Base-by-base conservation (phyloP, 2,113 vertebrate species). In the Coregonus clupeaformis region DNA sequence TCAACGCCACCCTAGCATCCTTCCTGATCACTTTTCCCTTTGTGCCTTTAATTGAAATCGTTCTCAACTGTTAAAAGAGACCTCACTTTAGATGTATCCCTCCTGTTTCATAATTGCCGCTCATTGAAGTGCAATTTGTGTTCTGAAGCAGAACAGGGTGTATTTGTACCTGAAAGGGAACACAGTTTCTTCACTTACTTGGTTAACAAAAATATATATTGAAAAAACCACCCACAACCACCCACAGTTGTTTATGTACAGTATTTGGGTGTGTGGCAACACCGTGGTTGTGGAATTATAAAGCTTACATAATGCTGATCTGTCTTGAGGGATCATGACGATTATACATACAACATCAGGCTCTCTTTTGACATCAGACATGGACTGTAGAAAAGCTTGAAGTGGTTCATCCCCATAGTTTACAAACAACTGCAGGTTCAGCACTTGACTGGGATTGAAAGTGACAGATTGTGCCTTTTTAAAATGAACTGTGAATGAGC, bases 1-100 rank as follows among this genome's bases (percentile, higher is more conserved):
- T 45, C 60, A 14, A 16, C 70, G 71, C 79, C 76, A 71, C 5
- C 2, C 59, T 67, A 57, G 75, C 78, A 49, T 13, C 65, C 57
- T 32, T 32, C 69, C 75, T 69, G 16, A 12, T 1, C 60, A 36
- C 71, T 60, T 36, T 55, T 18, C 0, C 45, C 74, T 72, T 27
- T 27, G 27, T 27, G 27, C 27, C 27, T 27, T 27, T 27, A 27
- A 27, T 80, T 75, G 75, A 75, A 57, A 16, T 36, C 18, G 20
- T 16, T 52, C n/a, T 18, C 62, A 27, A 22, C 67, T 49, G 24
- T 14, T 71, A 13, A 22, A 25, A 42, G 42, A 18, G 73, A 47
- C 13, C 45, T 6, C 13, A 4, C 45, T 13, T 47, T 27, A 27
- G 27, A 27, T 55, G 1, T n/a, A 16, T 60, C 57, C 16, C 16